Evolutionary conservation across 2,797 vertebrate species (phyloP).

Genomic region (Rhyacichthys aspro): DNA sequence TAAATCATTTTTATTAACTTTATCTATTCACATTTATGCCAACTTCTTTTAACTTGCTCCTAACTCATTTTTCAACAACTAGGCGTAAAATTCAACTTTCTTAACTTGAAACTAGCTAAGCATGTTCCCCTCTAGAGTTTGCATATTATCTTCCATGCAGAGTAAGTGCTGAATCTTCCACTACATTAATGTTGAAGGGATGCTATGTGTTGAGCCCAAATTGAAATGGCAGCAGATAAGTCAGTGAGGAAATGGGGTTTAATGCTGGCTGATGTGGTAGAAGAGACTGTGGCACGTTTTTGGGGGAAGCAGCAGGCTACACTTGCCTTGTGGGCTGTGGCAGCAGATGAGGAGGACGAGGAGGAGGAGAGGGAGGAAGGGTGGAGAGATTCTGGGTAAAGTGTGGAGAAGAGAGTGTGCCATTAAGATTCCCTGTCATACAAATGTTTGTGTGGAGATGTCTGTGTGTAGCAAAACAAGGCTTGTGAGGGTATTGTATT

Average conservation of each 20-base stretch:
- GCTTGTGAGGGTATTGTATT: neutral
- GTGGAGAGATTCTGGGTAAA: constrained; percentile 15
- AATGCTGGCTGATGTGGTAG: constrained; percentile 62
- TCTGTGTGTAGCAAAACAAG: constrained; percentile 17
- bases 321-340: constrained; percentile 29
- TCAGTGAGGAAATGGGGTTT: constrained; percentile 70
- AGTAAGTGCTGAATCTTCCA: constrained; percentile 59
- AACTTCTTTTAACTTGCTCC: constrained; percentile 17
- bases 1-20: constrained; percentile 8
- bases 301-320: constrained; percentile 33
- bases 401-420: constrained; percentile 12
- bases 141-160: constrained; percentile 40
- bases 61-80: constrained; percentile 17
- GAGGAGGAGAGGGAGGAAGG: constrained; percentile 12
- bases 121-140: constrained; percentile 32
- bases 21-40: constrained; percentile 16
- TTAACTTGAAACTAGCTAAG: constrained; percentile 29
- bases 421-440: constrained; percentile 25
- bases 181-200: constrained; percentile 55
- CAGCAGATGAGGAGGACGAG: constrained; percentile 40
- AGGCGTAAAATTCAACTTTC: constrained; percentile 28
- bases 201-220: constrained; percentile 66
- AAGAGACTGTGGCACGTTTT: constrained; percentile 47
- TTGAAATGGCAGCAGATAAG: constrained; percentile 75
- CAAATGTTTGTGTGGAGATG: constrained; percentile 26